These are phyloP conservation scores for Tricholaema leucomelas DNA, from an alignment of 2,113 vertebrate genomes.

Conservation along the genomic window DNA sequence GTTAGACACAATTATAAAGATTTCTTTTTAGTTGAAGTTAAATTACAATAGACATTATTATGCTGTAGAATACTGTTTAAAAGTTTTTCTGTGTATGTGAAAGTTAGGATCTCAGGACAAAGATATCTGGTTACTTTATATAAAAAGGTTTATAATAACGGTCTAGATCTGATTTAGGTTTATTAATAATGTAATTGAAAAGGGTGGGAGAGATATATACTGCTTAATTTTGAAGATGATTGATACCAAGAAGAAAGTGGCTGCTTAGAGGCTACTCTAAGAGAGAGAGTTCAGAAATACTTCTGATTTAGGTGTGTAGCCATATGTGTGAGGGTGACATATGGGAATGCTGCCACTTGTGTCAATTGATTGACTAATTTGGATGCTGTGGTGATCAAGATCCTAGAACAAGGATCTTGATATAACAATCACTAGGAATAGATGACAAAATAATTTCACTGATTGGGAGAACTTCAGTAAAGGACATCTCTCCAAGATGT, in stretches of 20 bases:
- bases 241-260: not conserved
- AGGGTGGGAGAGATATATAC: not conserved
- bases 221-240: not conserved
- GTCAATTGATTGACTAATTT: fast-evolving
- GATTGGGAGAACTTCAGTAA: not conserved
- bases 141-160: not conserved
- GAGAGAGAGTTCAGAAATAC: not conserved
- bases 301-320: not conserved
- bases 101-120: not conserved
- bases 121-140: not conserved
- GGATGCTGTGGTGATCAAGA: not conserved
- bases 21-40: not conserved
- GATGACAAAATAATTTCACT: not conserved
- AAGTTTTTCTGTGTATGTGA: not conserved
- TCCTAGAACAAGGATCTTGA: not conserved
- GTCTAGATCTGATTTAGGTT: not conserved
- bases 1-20: not conserved
- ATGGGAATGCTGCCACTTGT: fast-evolving
- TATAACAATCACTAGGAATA: not conserved
- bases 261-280: not conserved
- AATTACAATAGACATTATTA: not conserved
- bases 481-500: not conserved
- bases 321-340: fast-evolving
- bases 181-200: not conserved
- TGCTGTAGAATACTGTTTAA: not conserved